Evolutionary conservation across 2,888 invertebrate genomes (phyloP).

Genomic region (Tortrix viridana): DNA sequence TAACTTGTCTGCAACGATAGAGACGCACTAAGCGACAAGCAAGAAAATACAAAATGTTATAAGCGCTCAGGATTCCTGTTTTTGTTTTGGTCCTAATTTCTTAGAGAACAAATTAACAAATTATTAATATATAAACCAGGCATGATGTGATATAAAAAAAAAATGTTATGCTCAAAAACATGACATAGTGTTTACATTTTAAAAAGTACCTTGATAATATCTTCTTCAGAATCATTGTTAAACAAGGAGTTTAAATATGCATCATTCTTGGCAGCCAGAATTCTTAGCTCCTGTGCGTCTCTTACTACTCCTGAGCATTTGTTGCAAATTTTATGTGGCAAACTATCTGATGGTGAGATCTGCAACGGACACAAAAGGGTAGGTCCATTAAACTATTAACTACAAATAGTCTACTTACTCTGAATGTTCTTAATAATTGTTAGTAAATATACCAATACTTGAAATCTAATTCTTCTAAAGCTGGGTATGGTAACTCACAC

Average conservation of each 20-base stretch:
- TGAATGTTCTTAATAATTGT: too few species aligned
- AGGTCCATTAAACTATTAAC: not conserved
- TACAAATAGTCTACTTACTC: too few species aligned
- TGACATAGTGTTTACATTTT: not conserved
- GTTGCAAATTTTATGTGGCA: slow-evolving; percentile 63
- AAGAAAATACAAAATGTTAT: too few species aligned
- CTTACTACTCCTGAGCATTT: slow-evolving; percentile 55
- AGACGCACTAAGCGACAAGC: too few species aligned
- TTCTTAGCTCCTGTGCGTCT: slow-evolving; percentile 52
- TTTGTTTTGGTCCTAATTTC: too few species aligned
- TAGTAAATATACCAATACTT: not conserved
- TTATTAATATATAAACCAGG: too few species aligned
- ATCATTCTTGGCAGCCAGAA: slow-evolving; percentile 56
- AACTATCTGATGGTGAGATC: slow-evolving; percentile 51
- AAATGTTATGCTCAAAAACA: not conserved
- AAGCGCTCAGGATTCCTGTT: too few species aligned
- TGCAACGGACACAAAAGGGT: slow-evolving; percentile 36
- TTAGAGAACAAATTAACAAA: too few species aligned
- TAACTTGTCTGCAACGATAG: too few species aligned
- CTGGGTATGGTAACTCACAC: too few species aligned
- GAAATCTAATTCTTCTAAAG: too few species aligned
- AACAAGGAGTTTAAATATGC: slow-evolving; percentile 51
- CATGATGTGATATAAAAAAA: too few species aligned
- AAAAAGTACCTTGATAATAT: slow-evolving; percentile 18
- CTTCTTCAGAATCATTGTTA: slow-evolving; percentile 40